These are phyloP conservation scores for Megalonaias nervosa DNA, from an alignment of 1,140 invertebrate genomes.

Conservation along the genomic window DNA sequence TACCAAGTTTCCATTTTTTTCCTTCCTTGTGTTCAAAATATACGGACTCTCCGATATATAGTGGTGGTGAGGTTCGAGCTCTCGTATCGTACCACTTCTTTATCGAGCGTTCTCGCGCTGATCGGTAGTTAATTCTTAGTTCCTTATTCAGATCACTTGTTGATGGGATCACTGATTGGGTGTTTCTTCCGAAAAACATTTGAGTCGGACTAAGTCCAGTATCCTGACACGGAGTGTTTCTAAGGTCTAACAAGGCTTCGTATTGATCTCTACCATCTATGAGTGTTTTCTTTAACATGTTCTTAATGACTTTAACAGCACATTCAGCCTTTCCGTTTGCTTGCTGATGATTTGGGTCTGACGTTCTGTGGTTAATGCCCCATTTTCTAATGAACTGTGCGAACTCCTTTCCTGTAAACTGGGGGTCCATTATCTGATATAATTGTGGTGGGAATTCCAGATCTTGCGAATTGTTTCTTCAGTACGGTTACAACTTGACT, in stretches of 20 bases:
- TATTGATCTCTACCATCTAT: constrained; percentile 36
- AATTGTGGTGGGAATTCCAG: too few relatives aligned
- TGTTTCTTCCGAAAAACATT: constrained; percentile 38
- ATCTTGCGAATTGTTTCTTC: too few relatives aligned
- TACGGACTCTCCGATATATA: constrained; percentile 20
- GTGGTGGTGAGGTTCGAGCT: constrained; percentile 1
- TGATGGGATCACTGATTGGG: constrained; percentile 31
- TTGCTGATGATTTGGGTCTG: constrained; percentile 34
- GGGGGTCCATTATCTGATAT: too few relatives aligned
- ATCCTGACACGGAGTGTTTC: constrained; percentile 40
- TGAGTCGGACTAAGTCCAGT: constrained; percentile 34
- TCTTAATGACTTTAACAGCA: constrained; percentile 43
- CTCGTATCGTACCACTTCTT: constrained; percentile 21
- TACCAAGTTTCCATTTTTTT: constrained; percentile 17
- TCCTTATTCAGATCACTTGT: not conserved
- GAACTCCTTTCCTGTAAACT: too few relatives aligned
- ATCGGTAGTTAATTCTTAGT: constrained; percentile 8
- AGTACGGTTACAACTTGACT: too few relatives aligned
- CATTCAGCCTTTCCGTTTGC: constrained; percentile 48
- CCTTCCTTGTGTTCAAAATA: constrained; percentile 28
- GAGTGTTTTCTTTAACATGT: constrained; percentile 44
- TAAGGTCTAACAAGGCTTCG: constrained; percentile 34
- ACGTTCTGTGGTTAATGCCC: constrained; percentile 31
- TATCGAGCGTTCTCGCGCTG: constrained; percentile 13
- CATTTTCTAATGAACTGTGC: constrained; percentile 7